A percentile compares a stretch with the other conserved stretches of the same genome.
Evolutionary conservation across 2,888 invertebrate species (phyloP).

Genomic region (Horisme vitalbata): DNA sequence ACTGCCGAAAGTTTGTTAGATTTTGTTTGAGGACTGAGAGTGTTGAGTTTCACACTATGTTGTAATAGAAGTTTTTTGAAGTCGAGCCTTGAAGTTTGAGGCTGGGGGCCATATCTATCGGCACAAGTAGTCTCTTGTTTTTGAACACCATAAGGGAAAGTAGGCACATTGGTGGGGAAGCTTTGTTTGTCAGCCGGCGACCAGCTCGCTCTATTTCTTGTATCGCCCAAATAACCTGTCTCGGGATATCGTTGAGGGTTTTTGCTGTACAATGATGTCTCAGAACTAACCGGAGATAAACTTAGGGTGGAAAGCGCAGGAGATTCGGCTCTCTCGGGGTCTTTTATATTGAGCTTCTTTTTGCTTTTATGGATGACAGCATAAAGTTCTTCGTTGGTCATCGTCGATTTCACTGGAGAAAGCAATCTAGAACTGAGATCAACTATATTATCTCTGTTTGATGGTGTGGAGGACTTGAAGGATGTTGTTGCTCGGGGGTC

Average conservation of each 20-base stretch:
- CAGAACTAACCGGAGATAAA: conserved; percentile 78
- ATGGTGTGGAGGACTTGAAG: conserved; percentile 88
- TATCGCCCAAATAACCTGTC: conserved; percentile 83
- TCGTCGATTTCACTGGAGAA: conserved; percentile 87
- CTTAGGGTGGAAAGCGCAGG: conserved; percentile 71
- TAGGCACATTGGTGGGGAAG: conserved; percentile 46
- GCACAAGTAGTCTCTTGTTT: conserved; percentile 80
- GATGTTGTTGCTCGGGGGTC: conserved; percentile 84
- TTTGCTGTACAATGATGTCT: conserved; percentile 69
- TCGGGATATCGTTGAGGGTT: conserved; percentile 79
- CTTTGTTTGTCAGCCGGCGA: conserved; percentile 79
- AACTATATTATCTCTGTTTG: conserved; percentile 74
- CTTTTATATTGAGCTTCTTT: conserved; percentile 87
- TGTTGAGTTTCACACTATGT: conserved; percentile 86
- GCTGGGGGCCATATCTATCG: conserved; percentile 84
- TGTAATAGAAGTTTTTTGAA: conserved; percentile 91
- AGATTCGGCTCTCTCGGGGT: conserved; percentile 76
- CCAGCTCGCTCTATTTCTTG: conserved; percentile 85
- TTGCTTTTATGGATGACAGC: conserved; percentile 91
- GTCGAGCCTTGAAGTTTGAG: conserved; percentile 91
- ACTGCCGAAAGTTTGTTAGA: conserved; percentile 88
- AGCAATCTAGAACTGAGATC: conserved; percentile 79
- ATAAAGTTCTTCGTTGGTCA: conserved; percentile 91
- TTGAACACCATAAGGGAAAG: conserved; percentile 44
- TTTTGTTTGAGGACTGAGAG: conserved; percentile 79